These are phyloP conservation scores for Gymnosoma rotundatum DNA, from an alignment of 2,888 invertebrate species.

Conservation along the genomic window DNA sequence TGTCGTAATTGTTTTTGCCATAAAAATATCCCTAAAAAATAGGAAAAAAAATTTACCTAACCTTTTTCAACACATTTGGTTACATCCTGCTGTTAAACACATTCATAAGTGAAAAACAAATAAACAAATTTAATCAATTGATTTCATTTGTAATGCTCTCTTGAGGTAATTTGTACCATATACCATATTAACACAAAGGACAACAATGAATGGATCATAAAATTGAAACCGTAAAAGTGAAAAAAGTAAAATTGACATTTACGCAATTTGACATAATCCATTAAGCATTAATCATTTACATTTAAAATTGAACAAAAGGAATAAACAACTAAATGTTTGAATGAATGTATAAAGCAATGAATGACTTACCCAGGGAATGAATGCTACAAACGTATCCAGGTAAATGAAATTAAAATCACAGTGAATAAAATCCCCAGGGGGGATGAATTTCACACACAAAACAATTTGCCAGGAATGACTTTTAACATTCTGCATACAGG, in stretches of 20 bases:
- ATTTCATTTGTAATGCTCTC: conserved; percentile 71
- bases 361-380: too few species aligned
- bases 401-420: conserved; percentile 46
- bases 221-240: conserved; percentile 36
- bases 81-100: conserved; percentile 56
- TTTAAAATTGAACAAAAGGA: conserved; percentile 69
- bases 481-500: neutral
- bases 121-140: conserved; percentile 65
- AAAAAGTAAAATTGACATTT: conserved; percentile 73
- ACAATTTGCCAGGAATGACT: conserved; percentile 33
- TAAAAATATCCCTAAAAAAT: too few species aligned
- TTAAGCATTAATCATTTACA: conserved; percentile 75
- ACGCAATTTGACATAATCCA: conserved; percentile 78
- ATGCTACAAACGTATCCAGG: conserved; percentile 20
- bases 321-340: conserved; percentile 45
- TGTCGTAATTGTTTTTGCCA: neutral
- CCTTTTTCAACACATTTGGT: conserved; percentile 53
- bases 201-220: conserved; percentile 28
- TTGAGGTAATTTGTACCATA: conserved; percentile 73
- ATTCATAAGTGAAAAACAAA: conserved; percentile 64
- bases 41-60: neutral
- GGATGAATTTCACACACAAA: conserved; percentile 55
- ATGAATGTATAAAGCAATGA: neutral
- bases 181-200: conserved; percentile 57
- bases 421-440: conserved; percentile 52